A percentile compares a stretch with the other conserved stretches of the same genome.
phyloP scores from a whole-genome alignment of 1,140 invertebrate genomes.

The Steinernema khuongi region DNA sequence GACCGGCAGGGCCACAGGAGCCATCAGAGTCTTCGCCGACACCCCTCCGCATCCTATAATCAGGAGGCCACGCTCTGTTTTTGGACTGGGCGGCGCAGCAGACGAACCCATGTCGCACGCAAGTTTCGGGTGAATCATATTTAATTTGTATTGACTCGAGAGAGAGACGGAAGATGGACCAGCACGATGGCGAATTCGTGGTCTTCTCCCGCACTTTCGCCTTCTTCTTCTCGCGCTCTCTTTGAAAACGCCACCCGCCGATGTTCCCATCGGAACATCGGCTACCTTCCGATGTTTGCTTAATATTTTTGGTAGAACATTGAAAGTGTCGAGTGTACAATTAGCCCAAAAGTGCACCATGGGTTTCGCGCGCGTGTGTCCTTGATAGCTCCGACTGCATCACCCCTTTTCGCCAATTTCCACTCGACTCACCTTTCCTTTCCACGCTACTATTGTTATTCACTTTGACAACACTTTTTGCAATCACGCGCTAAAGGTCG shows the following conservation, averaged over 20 bases:
- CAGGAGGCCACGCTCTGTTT: background rate
- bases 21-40: background rate
- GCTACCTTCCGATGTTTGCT: too few relatives aligned
- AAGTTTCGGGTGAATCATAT: constrained; percentile 17
- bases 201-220: background rate
- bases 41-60: background rate
- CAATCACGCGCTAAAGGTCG: background rate
- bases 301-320: constrained; percentile 2
- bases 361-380: background rate
- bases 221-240: background rate
- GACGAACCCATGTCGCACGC: background rate
- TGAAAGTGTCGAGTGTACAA: background rate
- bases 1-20: background rate
- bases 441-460: background rate
- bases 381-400: background rate
- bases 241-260: background rate
- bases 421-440: background rate
- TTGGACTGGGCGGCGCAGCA: background rate
- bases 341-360: background rate
- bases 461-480: background rate
- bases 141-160: constrained; percentile 17
- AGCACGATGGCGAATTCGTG: background rate
- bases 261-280: too few relatives aligned
- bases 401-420: background rate
- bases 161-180: background rate